These are phyloP conservation scores for Elegia similella DNA, from an alignment of 2,888 invertebrate genomes.

Conservation along the genomic window DNA sequence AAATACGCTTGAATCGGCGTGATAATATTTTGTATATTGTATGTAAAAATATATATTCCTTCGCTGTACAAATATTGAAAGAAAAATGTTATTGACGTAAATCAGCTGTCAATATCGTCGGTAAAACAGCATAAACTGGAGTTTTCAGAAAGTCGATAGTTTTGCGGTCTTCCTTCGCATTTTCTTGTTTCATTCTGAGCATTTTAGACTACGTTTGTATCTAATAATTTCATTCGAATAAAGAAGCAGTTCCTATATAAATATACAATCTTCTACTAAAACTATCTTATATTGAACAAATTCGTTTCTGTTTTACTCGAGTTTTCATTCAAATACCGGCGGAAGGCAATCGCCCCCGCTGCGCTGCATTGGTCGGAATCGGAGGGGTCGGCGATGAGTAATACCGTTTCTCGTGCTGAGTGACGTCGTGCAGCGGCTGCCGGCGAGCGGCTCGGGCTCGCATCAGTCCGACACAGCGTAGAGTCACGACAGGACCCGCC, in stretches of 20 bases:
- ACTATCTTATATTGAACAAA: neutral
- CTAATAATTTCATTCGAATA: neutral
- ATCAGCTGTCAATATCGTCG: constrained; percentile 30
- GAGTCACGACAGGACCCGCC: constrained; percentile 65
- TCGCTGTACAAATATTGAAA: neutral
- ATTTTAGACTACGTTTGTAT: neutral
- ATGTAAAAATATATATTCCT: neutral
- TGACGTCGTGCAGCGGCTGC: constrained; percentile 66
- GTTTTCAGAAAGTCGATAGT: constrained; percentile 58
- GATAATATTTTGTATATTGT: neutral
- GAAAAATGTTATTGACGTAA: constrained; percentile 4
- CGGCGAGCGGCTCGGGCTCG: constrained; percentile 42
- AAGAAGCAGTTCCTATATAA: neutral
- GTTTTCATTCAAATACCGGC: constrained; percentile 32
- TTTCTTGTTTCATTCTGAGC: constrained; percentile 1
- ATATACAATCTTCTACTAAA: neutral
- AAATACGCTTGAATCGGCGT: no score
- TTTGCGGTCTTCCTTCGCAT: constrained; percentile 31
- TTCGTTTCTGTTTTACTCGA: constrained; percentile 25
- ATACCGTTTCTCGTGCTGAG: constrained; percentile 72
- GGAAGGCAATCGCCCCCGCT: constrained; percentile 43
- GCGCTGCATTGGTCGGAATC: constrained; percentile 37
- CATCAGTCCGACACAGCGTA: constrained; percentile 65
- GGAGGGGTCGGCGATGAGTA: constrained; percentile 67
- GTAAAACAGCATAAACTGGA: constrained; percentile 49